phyloP scores from a whole-genome alignment of 2,797 vertebrate species.

The Dromococcyx pavoninus region DNA sequence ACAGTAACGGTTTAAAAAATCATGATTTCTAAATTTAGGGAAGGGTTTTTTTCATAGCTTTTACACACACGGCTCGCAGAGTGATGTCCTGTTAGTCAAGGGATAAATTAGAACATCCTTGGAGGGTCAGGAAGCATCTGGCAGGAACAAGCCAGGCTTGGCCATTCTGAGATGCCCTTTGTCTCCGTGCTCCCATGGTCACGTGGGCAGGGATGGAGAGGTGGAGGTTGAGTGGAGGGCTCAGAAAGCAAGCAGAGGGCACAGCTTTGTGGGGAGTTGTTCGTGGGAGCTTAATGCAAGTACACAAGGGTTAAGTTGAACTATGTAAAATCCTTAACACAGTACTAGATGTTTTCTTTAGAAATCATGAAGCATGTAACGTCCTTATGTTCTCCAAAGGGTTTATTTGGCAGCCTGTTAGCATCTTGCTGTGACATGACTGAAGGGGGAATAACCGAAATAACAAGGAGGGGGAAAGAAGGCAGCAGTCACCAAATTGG shows the following conservation, averaged over 20 bases:
- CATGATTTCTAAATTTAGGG: background rate
- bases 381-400: constrained; percentile 41
- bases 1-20: background rate
- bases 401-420: constrained; percentile 43
- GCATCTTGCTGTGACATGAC: background rate
- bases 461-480: background rate
- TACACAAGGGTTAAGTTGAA: background rate
- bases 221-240: constrained; percentile 9
- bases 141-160: background rate
- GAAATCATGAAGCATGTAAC: constrained; percentile 33
- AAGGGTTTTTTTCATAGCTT: background rate
- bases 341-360: constrained; percentile 35
- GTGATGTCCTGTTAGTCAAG: background rate
- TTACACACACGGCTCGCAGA: background rate
- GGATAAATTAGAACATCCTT: background rate
- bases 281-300: background rate
- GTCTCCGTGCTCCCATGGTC: accelerated
- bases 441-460: constrained; percentile 23
- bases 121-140: background rate
- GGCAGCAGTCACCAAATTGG: background rate
- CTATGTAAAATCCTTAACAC: background rate
- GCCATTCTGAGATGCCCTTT: background rate
- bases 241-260: background rate
- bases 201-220: background rate
- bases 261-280: background rate